A percentile compares a stretch with the other conserved stretches of the same genome.
Conservation (phyloP, 2,797 vertebrate species). For the Pangasius macronema region DNA sequence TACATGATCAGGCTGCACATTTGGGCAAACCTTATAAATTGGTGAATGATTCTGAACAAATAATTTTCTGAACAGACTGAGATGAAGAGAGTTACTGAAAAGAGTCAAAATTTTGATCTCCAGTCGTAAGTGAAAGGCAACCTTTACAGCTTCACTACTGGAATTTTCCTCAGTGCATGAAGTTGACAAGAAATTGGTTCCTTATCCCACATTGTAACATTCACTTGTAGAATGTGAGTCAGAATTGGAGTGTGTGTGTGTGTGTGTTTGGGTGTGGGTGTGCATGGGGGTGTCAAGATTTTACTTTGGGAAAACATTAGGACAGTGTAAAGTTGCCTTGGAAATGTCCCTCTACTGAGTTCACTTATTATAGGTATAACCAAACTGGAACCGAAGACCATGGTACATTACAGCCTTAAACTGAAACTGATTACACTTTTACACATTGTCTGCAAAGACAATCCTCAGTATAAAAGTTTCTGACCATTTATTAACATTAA, state of each 20-base stretch:
- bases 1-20: background rate
- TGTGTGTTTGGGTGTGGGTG: slow-evolving; percentile 1
- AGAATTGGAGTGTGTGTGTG: slow-evolving; percentile 35
- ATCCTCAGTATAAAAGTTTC: background rate
- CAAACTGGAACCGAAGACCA: background rate
- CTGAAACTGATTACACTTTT: background rate
- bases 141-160: background rate
- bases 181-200: slow-evolving; percentile 27
- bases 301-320: slow-evolving; percentile 24
- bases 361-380: background rate
- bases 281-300: slow-evolving; percentile 21
- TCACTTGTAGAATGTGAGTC: slow-evolving; percentile 45
- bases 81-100: background rate
- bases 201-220: slow-evolving; percentile 50
- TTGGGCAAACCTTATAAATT: background rate
- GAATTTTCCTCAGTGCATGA: slow-evolving; percentile 10
- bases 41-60: background rate
- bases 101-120: background rate
- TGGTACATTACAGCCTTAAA: background rate
- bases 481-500: background rate
- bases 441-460: no score
- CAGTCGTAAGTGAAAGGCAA: background rate
- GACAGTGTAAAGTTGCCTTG: slow-evolving; percentile 46
- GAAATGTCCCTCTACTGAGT: slow-evolving; percentile 37
- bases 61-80: background rate